Evolutionary conservation across 2,113 vertebrate species (phyloP).

Genomic region (Sorex fumeus): DNA sequence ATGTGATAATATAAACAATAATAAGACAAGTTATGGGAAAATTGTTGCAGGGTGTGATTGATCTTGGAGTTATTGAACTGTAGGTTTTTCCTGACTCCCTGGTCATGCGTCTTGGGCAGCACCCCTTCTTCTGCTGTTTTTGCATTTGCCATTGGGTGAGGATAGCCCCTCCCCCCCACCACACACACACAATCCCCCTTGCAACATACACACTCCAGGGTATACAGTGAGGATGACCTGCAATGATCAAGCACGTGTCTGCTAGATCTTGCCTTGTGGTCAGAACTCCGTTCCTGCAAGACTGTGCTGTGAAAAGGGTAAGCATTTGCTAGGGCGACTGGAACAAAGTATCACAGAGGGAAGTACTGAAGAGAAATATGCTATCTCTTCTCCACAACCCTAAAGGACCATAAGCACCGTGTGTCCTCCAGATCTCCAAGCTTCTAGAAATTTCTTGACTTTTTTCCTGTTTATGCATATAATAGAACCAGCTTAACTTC

Average conservation of each 20-base stretch:
- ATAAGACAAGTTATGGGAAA: too few species aligned
- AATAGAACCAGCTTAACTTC: neutral
- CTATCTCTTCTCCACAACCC: too few species aligned
- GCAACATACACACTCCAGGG: too few species aligned
- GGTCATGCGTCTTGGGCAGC: too few species aligned
- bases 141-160: neutral
- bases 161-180: too few species aligned
- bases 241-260: too few species aligned
- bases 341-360: too few species aligned
- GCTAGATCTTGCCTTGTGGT: too few species aligned
- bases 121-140: neutral
- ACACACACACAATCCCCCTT: neutral
- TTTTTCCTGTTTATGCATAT: neutral
- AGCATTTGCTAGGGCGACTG: too few species aligned
- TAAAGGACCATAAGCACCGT: too few species aligned
- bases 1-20: neutral
- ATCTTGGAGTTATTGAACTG: neutral
- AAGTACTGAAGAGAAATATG: too few species aligned
- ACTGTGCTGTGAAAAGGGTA: neutral
- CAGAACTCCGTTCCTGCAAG: neutral
- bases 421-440: neutral
- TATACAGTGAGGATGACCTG: too few species aligned
- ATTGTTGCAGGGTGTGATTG: neutral
- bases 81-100: neutral
- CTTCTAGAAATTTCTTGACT: neutral